phyloP scores from a whole-genome alignment of 2,797 vertebrate species.

The Leptatherina wallacei region DNA sequence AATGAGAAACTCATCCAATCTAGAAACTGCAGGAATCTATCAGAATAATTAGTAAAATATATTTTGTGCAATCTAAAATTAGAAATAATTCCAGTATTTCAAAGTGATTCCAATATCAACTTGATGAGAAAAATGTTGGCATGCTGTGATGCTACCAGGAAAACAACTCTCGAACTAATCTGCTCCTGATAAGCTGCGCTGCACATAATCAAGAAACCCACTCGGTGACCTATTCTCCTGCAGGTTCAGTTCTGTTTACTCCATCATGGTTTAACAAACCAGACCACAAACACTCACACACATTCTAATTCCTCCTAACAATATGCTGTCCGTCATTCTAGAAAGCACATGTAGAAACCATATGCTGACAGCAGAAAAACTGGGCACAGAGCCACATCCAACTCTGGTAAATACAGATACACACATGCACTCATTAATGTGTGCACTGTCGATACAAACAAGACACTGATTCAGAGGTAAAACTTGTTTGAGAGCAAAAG shows the following conservation, averaged over 20 bases:
- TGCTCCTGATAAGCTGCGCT: conserved; percentile 56
- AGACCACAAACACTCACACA: conserved; percentile 23
- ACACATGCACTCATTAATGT: conserved; percentile 14
- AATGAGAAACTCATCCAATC: conserved; percentile 22
- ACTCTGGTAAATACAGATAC: conserved; percentile 12
- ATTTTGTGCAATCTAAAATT: neutral
- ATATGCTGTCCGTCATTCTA: conserved; percentile 55
- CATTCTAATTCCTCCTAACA: conserved; percentile 50
- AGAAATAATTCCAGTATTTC: neutral
- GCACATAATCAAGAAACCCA: conserved; percentile 62
- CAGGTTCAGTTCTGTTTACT: conserved; percentile 31
- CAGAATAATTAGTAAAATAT: conserved; percentile 1
- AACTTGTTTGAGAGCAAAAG: conserved; percentile 1
- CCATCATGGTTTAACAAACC: conserved; percentile 30
- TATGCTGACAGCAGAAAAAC: conserved; percentile 34
- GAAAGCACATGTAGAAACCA: conserved; percentile 53
- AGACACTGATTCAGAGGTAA: conserved; percentile 27
- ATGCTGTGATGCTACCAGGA: conserved; percentile 23
- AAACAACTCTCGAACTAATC: conserved; percentile 50
- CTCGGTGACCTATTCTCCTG: conserved; percentile 56
- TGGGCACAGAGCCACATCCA: conserved; percentile 26
- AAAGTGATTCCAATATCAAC: neutral
- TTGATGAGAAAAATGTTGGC: conserved; percentile 15
- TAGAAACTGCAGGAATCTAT: conserved; percentile 12
- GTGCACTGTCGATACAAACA: conserved; percentile 21